Conservation (phyloP, 2,797 vertebrate species). For the Trematomus bernacchii region DNA sequence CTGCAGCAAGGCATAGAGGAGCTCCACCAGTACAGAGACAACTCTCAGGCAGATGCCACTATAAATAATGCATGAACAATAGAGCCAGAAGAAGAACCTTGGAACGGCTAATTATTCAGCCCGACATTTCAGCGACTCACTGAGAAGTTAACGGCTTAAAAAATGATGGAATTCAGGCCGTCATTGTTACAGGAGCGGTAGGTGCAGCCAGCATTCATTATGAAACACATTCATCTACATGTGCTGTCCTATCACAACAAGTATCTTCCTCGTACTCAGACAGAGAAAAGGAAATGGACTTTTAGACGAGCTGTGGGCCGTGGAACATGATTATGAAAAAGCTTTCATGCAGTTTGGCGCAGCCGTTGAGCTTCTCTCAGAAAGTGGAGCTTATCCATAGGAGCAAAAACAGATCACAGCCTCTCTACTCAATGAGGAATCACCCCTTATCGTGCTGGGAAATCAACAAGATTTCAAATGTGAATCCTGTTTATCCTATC, state of each 20-base stretch:
- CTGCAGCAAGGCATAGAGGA: constrained; percentile 60
- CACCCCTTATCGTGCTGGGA: constrained; percentile 54
- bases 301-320: constrained; percentile 30
- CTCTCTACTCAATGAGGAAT: constrained; percentile 73
- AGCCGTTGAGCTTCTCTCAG: constrained; percentile 20
- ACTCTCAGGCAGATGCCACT: constrained; percentile 81
- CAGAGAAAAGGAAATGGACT: not conserved
- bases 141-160: constrained; percentile 54
- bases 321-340: constrained; percentile 35
- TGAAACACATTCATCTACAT: constrained; percentile 50
- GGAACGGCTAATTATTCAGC: constrained; percentile 83
- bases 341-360: constrained; percentile 31
- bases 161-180: constrained; percentile 53
- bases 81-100: constrained; percentile 77
- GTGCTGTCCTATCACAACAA: constrained; percentile 36
- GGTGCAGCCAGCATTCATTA: constrained; percentile 41
- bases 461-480: constrained; percentile 46
- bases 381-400: constrained; percentile 38
- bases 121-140: constrained; percentile 76
- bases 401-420: constrained; percentile 44
- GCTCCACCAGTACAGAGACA: constrained; percentile 66
- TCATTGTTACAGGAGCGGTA: constrained; percentile 26
- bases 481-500: constrained; percentile 50
- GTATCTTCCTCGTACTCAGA: constrained; percentile 3
- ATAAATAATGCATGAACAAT: constrained; percentile 85